Conservation (phyloP, 2,113 vertebrate species). For the Corapipo altera region DNA sequence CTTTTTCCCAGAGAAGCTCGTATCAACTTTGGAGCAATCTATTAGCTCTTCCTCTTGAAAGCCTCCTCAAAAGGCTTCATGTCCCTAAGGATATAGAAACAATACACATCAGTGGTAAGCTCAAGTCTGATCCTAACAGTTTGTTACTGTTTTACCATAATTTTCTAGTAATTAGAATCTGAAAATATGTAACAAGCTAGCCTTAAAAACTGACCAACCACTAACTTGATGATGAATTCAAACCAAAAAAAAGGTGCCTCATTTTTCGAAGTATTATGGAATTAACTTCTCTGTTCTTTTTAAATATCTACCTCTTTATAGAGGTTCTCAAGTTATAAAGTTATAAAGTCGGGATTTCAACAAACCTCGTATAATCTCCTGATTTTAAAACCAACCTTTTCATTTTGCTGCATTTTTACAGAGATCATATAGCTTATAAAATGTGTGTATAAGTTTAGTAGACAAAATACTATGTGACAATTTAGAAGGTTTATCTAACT, state of each 20-base stretch:
- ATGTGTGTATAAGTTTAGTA: background rate
- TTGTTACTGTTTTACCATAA: background rate
- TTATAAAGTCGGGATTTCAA: background rate
- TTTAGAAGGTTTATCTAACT: background rate
- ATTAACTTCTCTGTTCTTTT: background rate
- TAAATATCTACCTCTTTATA: background rate
- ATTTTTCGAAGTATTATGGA: background rate
- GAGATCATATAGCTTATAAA: background rate
- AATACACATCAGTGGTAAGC: constrained; percentile 7
- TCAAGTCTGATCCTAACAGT: background rate
- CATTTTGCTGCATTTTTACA: background rate
- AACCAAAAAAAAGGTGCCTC: background rate
- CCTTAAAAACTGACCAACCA: background rate
- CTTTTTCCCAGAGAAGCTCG: background rate
- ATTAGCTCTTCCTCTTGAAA: constrained; percentile 46
- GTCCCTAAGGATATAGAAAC: constrained; percentile 53
- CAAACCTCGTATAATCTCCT: background rate
- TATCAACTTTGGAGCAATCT: background rate
- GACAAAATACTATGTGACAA: background rate
- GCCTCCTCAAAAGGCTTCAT: constrained; percentile 29
- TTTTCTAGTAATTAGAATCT: background rate
- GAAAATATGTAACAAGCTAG: background rate
- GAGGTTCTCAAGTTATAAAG: background rate
- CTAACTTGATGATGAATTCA: background rate
- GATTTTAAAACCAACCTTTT: background rate